Conservation (phyloP, 2,888 invertebrate species). For the Polymixis flavicincta region DNA sequence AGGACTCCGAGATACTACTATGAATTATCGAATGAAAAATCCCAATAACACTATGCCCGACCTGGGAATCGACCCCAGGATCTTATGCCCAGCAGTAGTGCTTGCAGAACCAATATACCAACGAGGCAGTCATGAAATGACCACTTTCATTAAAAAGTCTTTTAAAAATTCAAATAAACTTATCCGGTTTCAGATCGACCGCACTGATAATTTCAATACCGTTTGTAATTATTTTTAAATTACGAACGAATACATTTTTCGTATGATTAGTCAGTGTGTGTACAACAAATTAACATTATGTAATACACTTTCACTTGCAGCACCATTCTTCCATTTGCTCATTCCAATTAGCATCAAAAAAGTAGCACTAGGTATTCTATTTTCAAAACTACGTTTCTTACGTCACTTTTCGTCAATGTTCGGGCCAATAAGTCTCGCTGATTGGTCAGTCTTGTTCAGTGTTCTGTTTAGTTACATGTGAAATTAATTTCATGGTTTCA, state of each 20-base stretch:
- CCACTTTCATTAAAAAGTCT: slow-evolving; percentile 36
- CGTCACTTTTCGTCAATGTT: slow-evolving; percentile 50
- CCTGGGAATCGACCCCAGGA: no score
- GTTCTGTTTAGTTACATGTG: slow-evolving; percentile 43
- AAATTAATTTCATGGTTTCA: slow-evolving; percentile 60
- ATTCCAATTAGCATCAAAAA: slow-evolving; percentile 85
- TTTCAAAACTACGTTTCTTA: slow-evolving; percentile 63
- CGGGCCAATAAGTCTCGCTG: slow-evolving; percentile 28
- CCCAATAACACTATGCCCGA: no score
- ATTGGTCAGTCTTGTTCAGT: slow-evolving; percentile 36
- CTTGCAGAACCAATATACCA: no score
- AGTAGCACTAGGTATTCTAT: slow-evolving; percentile 75
- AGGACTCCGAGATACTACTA: no score
- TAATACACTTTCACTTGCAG: slow-evolving; percentile 82
- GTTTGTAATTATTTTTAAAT: slow-evolving; percentile 51
- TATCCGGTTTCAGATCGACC: slow-evolving; percentile 42
- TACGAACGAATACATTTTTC: slow-evolving; percentile 56
- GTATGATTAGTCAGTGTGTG: slow-evolving; percentile 71
- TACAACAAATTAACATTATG: slow-evolving; percentile 76
- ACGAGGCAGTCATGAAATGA: background rate
- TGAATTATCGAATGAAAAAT: no score
- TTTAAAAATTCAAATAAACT: slow-evolving; percentile 34
- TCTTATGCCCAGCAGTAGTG: no score
- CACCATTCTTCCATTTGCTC: slow-evolving; percentile 77
- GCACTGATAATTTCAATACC: slow-evolving; percentile 38